Percentiles rank a stretch among this genome's conserved stretches.
phyloP scores from a whole-genome alignment of 2,797 vertebrate genomes.

The Aplochiton taeniatus region DNA sequence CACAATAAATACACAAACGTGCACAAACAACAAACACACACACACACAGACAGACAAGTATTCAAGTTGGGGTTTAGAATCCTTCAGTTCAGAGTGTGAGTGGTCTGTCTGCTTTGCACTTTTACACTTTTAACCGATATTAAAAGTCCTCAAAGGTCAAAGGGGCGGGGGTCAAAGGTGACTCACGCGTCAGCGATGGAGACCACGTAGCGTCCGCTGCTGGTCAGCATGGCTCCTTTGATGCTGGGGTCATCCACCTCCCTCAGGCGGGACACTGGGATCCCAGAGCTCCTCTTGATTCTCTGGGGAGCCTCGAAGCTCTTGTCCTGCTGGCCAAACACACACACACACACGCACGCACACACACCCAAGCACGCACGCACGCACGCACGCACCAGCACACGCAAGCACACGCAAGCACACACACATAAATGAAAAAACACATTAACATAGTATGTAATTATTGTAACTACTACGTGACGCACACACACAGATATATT shows the following conservation, averaged over 20 bases:
- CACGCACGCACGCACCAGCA: neutral
- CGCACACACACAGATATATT: neutral
- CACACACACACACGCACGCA: neutral
- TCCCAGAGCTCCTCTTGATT: slow-evolving; percentile 97
- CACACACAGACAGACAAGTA: neutral
- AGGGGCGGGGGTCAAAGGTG: slow-evolving; percentile 13
- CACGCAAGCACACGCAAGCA: slow-evolving; percentile 3
- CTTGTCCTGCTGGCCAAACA: slow-evolving; percentile 82
- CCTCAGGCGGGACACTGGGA: slow-evolving; percentile 96
- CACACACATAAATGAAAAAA: neutral
- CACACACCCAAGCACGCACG: neutral
- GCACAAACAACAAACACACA: neutral
- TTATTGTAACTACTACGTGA: too few relatives aligned
- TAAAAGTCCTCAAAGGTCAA: too few relatives aligned
- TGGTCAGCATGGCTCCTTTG: slow-evolving; percentile 97
- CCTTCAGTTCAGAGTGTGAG: too few relatives aligned
- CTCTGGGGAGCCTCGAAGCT: slow-evolving; percentile 84
- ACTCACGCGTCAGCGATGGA: slow-evolving; percentile 96
- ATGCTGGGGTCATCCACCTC: slow-evolving; percentile 95
- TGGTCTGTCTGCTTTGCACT: too few relatives aligned
- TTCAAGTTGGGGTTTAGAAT: too few relatives aligned
- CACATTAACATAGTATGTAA: neutral
- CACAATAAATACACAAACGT: too few relatives aligned
- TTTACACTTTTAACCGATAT: too few relatives aligned
- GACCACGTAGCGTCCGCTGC: slow-evolving; percentile 92